These are phyloP conservation scores for Cheilosia vernalis DNA, from an alignment of 2,888 invertebrate genomes.

Conservation along the genomic window DNA sequence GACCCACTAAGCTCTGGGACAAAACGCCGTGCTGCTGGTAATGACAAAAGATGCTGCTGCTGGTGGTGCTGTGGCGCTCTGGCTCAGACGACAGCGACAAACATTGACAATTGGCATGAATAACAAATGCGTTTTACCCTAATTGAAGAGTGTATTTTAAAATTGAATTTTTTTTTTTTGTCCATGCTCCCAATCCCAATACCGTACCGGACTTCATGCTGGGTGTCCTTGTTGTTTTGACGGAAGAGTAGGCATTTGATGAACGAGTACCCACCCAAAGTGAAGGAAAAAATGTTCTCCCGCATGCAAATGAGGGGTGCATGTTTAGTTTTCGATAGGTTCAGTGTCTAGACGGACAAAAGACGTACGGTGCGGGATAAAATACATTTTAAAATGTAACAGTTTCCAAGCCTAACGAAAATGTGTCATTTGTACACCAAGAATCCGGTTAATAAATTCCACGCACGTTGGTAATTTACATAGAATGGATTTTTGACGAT, in stretches of 20 bases:
- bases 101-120: slow-evolving; percentile 48
- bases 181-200: not conserved
- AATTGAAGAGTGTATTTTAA: slow-evolving; percentile 52
- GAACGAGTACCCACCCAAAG: not conserved
- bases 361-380: slow-evolving; percentile 30
- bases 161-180: slow-evolving; percentile 30
- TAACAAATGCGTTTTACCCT: slow-evolving; percentile 49
- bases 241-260: slow-evolving; percentile 39
- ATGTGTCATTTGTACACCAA: slow-evolving; percentile 32
- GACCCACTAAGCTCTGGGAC: slow-evolving; percentile 67
- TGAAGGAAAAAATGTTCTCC: too few species aligned
- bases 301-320: slow-evolving; percentile 17
- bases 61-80: not conserved
- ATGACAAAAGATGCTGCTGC: slow-evolving; percentile 15
- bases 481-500: slow-evolving; percentile 56
- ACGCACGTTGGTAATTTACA: slow-evolving; percentile 66
- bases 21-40: slow-evolving; percentile 55
- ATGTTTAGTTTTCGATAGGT: slow-evolving; percentile 10
- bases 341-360: slow-evolving; percentile 60
- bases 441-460: slow-evolving; percentile 57
- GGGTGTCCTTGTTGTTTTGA: slow-evolving; percentile 45
- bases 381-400: slow-evolving; percentile 44
- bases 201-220: not conserved
- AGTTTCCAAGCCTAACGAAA: slow-evolving; percentile 27
- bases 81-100: slow-evolving; percentile 2